Evolutionary conservation across 2,113 vertebrate species (phyloP), one percentile per base, ranked within the genome.

Genomic region (Eubucco bourcierii): DNA sequence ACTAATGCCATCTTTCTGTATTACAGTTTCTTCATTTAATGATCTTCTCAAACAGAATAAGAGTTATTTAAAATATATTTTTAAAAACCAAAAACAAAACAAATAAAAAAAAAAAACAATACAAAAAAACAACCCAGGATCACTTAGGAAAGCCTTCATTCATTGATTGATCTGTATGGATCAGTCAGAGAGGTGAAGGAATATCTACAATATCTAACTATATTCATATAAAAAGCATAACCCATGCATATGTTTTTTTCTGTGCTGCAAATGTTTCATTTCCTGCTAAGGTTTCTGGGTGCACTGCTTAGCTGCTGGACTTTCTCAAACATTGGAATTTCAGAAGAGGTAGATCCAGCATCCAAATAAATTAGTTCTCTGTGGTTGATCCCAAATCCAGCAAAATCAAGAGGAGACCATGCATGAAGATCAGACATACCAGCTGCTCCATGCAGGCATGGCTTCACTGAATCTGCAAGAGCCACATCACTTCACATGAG

Each of bases 1-100:
- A 79, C 24, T 39, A 66, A 91, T 34, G 28, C 27, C 58, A 75
- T 84, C 78, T 60, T 41, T 44, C 10, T 89, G 59, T 89, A 85
- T 90, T 76, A 83, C 70, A 77, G 73, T 64, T 73, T 50, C 83
- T 78, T 39, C 31, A 44, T 93, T 88, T 68, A 75, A 74, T 91
- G 17, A 39, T 58, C 87, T 97, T 97, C 84, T 96, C 46, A 76
- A 85, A 46, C 31, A 81, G 79, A 80, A 75, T 66, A 91, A 85
- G 78, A 91, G 25, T 77, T 75, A 65, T 89, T 96, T 84, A 18
- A 82, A 66, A 80, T 75, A 84, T 6, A 37, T 37, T 37, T n/a
- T n/a, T n/a, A n/a, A n/a, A n/a, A n/a, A n/a, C n/a, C n/a, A n/a
- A n/a, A n/a, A n/a, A 37, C 7, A 37, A 37, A 37, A 37, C 7